These are phyloP conservation scores for Myathropa florea DNA, from an alignment of 2,888 invertebrate genomes.

Conservation along the genomic window DNA sequence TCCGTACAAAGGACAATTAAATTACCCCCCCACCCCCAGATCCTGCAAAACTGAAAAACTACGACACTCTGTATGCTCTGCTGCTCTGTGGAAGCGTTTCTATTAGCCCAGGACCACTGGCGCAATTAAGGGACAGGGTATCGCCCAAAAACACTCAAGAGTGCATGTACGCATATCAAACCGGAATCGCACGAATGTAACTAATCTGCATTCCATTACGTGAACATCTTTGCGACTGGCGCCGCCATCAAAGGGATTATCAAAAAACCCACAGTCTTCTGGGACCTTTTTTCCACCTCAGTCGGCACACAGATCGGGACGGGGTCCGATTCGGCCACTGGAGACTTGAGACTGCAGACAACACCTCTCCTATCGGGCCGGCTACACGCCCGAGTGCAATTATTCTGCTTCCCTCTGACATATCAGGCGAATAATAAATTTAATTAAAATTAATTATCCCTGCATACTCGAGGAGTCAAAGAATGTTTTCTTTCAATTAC, in stretches of 20 bases:
- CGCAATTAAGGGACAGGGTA: constrained; percentile 45
- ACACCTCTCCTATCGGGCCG: not conserved
- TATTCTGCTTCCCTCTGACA: constrained; percentile 33
- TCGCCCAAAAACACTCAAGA: constrained; percentile 19
- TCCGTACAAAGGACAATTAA: constrained; percentile 58
- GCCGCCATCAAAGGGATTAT: constrained; percentile 16
- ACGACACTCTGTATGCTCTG: too few species aligned
- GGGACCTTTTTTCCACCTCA: not conserved
- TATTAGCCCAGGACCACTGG: constrained; percentile 51
- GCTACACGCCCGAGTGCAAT: constrained; percentile 22
- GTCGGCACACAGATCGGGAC: constrained; percentile 9
- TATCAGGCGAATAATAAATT: constrained; percentile 65
- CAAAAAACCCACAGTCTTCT: not conserved
- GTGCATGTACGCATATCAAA: constrained; percentile 64
- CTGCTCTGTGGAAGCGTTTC: constrained; percentile 34
- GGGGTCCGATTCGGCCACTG: too few species aligned
- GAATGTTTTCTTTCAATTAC: constrained; percentile 69
- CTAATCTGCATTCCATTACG: constrained; percentile 69
- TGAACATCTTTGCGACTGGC: constrained; percentile 24
- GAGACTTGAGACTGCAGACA: too few species aligned
- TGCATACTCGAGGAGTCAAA: constrained; percentile 54
- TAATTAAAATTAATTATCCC: constrained; percentile 66
- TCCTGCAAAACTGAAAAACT: not conserved
- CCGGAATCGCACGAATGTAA: constrained; percentile 62
- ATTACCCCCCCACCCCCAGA: constrained; percentile 27